Percentiles rank a stretch among this genome's conserved stretches.
Evolutionary conservation across 2,797 vertebrate species (phyloP).

Genomic region (Ctenopoma multispine): DNA sequence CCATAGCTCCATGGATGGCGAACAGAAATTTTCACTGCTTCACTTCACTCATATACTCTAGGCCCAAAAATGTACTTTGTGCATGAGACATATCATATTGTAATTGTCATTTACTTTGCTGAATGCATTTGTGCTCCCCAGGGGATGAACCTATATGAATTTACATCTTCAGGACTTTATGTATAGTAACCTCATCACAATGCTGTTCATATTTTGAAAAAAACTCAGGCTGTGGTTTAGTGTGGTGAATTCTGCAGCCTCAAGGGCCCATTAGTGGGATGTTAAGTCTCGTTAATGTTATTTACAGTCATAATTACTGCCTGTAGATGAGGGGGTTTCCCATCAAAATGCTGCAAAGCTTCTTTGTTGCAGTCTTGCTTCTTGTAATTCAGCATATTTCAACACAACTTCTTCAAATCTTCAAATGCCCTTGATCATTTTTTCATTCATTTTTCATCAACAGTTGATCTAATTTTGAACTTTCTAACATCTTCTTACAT

Average conservation of each 20-base stretch:
- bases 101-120: background rate
- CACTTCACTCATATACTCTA: too few relatives aligned
- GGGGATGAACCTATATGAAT: background rate
- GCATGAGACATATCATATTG: too few relatives aligned
- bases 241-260: slow-evolving; percentile 6
- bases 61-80: too few relatives aligned
- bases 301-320: slow-evolving; percentile 24
- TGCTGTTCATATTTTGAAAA: background rate
- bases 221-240: background rate
- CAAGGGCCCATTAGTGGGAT: slow-evolving; percentile 22
- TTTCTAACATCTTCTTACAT: too few relatives aligned
- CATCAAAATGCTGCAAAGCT: background rate
- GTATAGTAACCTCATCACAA: background rate
- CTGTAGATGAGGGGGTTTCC: slow-evolving; percentile 5
- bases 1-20: too few relatives aligned
- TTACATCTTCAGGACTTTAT: background rate
- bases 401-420: background rate
- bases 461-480: background rate
- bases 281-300: slow-evolving; percentile 24
- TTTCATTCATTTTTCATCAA: background rate
- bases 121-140: background rate
- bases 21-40: too few relatives aligned
- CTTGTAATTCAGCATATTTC: slow-evolving; percentile 18
- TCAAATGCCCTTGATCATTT: background rate
- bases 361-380: background rate